Evolutionary conservation across 2,888 invertebrate species (phyloP), one percentile per base, ranked within the genome.

Genomic region (Lampropteryx suffumata): DNA sequence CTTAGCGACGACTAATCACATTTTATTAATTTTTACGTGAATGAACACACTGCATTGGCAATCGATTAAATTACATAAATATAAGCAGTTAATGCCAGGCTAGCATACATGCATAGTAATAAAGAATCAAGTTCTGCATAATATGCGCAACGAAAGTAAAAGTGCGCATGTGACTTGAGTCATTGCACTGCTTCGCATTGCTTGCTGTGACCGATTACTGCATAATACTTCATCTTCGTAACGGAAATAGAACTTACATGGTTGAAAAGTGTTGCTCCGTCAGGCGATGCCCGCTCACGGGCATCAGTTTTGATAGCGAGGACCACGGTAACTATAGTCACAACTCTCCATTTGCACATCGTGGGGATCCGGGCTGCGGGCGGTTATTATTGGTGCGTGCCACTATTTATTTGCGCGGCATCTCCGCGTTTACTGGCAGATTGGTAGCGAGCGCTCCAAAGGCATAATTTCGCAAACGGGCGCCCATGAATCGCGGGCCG

Each of bases 341-440:
- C 84, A 69, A 81, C 69, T 78, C 78, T 84, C 87, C 89, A 89
- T 85, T 73, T 75, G 84, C 85, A 86, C 89, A 90, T 90, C 76
- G 81, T 87, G 79, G 82, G 71, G 72, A 67, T 71, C 63, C 69
- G 61, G 61, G 53, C 64, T 67, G 67, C 73, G 64, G 65, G 73
- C 61, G 71, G 67, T 67, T 71, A 62, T 61, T 64, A 65, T 65
- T 62, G 60, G 62, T 63, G 65, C 61, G 74, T 73, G 71, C 77
- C 74, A 77, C 79, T 79, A 74, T 82, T 83, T 85, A 86, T 83
- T 84, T 73, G 78, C 77, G 80, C 83, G 84, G 73, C 89, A 89
- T 88, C 78, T 82, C 84, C 73, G 75, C 75, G 79, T 59, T 79
- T 77, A 84, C 80, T 82, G 79, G 69, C 79, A 69, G 79, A 73